phyloP scores from a whole-genome alignment of 2,113 vertebrate species.

The Octodon degus region DNA sequence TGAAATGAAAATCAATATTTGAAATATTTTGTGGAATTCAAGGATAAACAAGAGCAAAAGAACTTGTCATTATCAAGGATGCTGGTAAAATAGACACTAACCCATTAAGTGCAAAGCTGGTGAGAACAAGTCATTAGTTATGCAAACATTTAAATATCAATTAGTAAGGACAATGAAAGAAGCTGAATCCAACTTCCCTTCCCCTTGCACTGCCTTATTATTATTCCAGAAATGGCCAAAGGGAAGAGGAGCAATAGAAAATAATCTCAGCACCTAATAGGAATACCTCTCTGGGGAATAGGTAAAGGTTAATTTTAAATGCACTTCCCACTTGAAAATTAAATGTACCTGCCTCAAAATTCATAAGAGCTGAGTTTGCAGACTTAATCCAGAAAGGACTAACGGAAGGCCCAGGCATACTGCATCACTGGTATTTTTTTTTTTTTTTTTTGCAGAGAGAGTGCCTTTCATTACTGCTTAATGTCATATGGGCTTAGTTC shows the following conservation, averaged over 20 bases:
- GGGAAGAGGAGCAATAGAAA: background rate
- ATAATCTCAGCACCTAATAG: constrained; percentile 63
- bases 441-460: constrained; percentile 45
- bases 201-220: background rate
- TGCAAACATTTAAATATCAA: constrained; percentile 84
- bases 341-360: constrained; percentile 75
- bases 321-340: constrained; percentile 73
- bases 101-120: constrained; percentile 75
- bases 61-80: constrained; percentile 77
- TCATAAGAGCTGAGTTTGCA: constrained; percentile 72
- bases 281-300: constrained; percentile 71
- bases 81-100: constrained; percentile 68
- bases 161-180: constrained; percentile 80
- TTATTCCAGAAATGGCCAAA: constrained; percentile 72
- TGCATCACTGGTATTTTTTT: constrained; percentile 47
- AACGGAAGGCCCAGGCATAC: constrained; percentile 60
- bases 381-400: constrained; percentile 71
- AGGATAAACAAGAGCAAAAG: constrained; percentile 78
- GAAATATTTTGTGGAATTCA: constrained; percentile 77
- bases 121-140: constrained; percentile 75
- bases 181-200: constrained; percentile 69
- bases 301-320: constrained; percentile 76
- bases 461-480: constrained; percentile 60
- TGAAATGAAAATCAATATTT: constrained; percentile 85
- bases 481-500: constrained; percentile 69